Percentiles rank a stretch among this genome's conserved stretches.
phyloP scores from a whole-genome alignment of 2,797 vertebrate species.

The Gallinago solitaria region DNA sequence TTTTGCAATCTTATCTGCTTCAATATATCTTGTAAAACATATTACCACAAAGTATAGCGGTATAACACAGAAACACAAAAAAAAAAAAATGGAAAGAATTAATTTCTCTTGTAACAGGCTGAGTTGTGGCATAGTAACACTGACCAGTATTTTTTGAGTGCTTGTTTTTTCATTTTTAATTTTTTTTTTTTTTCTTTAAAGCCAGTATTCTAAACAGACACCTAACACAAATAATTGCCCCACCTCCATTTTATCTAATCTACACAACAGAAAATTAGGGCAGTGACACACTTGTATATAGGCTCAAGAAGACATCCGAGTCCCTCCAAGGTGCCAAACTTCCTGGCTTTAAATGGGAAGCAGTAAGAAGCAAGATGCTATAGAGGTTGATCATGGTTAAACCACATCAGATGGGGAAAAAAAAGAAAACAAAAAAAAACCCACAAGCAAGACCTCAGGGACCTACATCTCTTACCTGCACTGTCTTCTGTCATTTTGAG shows the following conservation, averaged over 20 bases:
- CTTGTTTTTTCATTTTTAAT: background rate
- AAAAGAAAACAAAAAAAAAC: background rate
- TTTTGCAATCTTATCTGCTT: background rate
- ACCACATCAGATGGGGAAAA: background rate
- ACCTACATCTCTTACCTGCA: background rate
- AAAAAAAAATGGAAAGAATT: rapidly evolving
- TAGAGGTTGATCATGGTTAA: background rate
- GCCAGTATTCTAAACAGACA: background rate
- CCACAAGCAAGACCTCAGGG: too few species aligned
- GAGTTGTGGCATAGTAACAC: background rate
- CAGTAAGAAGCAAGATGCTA: background rate
- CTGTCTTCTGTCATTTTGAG: background rate
- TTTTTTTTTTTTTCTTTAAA: background rate
- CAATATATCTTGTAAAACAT: background rate
- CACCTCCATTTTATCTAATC: background rate
- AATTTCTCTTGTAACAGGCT: background rate
- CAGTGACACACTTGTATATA: background rate
- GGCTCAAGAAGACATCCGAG: background rate
- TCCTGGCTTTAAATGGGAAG: background rate
- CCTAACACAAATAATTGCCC: background rate
- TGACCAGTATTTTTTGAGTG: background rate
- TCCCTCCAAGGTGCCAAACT: background rate
- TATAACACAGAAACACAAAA: background rate
- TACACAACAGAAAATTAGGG: background rate
- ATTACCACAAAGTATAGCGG: rapidly evolving